Evolutionary conservation across 2,797 vertebrate genomes (phyloP).

Genomic region (Acanthurus tractus): DNA sequence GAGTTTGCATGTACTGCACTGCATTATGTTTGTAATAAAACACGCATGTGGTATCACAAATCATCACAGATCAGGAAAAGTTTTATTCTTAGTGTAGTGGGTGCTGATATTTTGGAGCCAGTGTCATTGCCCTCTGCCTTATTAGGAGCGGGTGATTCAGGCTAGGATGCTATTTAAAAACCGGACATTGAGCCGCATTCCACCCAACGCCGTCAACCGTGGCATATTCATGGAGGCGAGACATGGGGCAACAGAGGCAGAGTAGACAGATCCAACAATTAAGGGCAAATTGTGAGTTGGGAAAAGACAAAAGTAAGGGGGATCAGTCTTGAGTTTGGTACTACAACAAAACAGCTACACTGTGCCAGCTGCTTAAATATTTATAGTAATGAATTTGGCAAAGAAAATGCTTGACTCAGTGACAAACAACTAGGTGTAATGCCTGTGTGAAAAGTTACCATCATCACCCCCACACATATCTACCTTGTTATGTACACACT

Average conservation of each 20-base stretch:
- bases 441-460: slow-evolving; percentile 12
- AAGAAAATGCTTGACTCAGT: background rate
- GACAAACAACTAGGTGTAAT: slow-evolving; percentile 2
- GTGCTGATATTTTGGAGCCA: slow-evolving; percentile 81
- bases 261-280: background rate
- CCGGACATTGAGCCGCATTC: slow-evolving; percentile 81
- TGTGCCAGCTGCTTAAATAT: background rate
- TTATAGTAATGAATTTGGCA: slow-evolving; percentile 19
- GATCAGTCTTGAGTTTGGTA: background rate
- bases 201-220: slow-evolving; percentile 69
- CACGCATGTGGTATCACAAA: slow-evolving; percentile 17
- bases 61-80: slow-evolving; percentile 33
- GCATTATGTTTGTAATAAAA: slow-evolving; percentile 6
- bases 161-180: slow-evolving; percentile 86
- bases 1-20: background rate
- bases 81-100: slow-evolving; percentile 71
- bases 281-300: background rate
- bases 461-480: slow-evolving; percentile 7
- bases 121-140: slow-evolving; percentile 80
- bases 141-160: slow-evolving; percentile 81
- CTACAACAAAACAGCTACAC: background rate
- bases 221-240: slow-evolving; percentile 55
- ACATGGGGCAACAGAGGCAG: slow-evolving; percentile 39
- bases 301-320: slow-evolving; percentile 5
- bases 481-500: slow-evolving; percentile 59